Evolutionary conservation across 2,113 vertebrate genomes (phyloP).

Genomic region (Sardina pilchardus): DNA sequence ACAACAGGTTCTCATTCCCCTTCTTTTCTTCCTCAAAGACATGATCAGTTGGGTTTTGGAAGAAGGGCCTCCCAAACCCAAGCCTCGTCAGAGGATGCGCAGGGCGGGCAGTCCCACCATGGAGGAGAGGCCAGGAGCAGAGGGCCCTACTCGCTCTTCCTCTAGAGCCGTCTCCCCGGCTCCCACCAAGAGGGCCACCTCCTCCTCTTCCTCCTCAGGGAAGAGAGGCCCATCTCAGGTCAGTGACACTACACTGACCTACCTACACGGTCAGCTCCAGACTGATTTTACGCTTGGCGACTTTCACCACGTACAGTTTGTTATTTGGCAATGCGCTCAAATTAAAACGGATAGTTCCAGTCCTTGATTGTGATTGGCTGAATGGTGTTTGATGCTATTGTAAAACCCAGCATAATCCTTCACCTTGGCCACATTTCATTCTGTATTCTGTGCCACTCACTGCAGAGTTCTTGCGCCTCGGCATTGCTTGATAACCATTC

Average conservation of each 20-base stretch:
- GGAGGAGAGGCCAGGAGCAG: slow-evolving; percentile 53
- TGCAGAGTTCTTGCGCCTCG: no score
- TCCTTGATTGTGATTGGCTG: no score
- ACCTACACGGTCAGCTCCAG: no score
- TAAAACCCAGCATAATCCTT: no score
- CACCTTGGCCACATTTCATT: no score
- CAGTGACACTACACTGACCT: slow-evolving; percentile 30
- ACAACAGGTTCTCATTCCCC: not conserved
- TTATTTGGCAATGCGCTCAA: not conserved
- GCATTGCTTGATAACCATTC: no score
- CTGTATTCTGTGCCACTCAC: no score
- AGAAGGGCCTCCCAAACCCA: slow-evolving; percentile 70
- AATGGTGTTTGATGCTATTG: no score
- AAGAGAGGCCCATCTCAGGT: slow-evolving; percentile 59
- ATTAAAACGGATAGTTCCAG: not conserved
- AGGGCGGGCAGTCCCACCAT: slow-evolving; percentile 47
- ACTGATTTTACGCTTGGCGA: no score
- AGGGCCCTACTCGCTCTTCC: slow-evolving; percentile 52
- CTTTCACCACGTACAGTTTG: no score
- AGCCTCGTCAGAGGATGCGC: slow-evolving; percentile 71
- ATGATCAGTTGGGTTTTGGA: slow-evolving; percentile 44
- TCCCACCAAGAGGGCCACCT: slow-evolving; percentile 45
- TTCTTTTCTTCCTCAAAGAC: slow-evolving; percentile 46
- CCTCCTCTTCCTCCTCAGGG: slow-evolving; percentile 40
- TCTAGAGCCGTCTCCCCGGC: slow-evolving; percentile 56